phyloP scores from a whole-genome alignment of 2,888 invertebrate species.

The Macrosoma leucophasiata region DNA sequence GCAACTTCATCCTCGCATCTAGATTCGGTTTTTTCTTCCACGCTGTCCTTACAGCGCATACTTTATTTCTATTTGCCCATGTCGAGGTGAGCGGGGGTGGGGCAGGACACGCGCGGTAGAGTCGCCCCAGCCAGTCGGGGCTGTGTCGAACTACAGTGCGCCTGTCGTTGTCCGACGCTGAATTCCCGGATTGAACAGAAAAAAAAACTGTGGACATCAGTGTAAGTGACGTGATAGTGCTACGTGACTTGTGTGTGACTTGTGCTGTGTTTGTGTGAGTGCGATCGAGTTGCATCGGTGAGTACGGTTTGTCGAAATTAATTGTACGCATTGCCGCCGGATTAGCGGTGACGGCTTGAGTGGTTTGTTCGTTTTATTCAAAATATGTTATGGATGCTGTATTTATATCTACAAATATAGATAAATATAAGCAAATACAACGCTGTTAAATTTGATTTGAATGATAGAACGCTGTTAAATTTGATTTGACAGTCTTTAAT shows the following conservation, averaged over 20 bases:
- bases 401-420: too few species aligned
- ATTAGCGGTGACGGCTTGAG: too few species aligned
- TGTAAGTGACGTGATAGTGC: conserved; percentile 59
- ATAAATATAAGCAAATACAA: too few species aligned
- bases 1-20: conserved; percentile 16
- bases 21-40: conserved; percentile 52
- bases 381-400: too few species aligned
- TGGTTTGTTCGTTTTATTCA: too few species aligned
- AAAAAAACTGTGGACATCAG: conserved; percentile 48
- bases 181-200: conserved; percentile 21
- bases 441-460: too few species aligned
- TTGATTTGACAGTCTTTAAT: too few species aligned
- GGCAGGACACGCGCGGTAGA: conserved; percentile 66
- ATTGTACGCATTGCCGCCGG: conserved; percentile 13
- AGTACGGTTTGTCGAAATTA: conserved; percentile 50
- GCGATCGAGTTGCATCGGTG: conserved; percentile 11
- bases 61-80: conserved; percentile 73
- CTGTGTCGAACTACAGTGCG: conserved; percentile 50
- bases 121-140: conserved; percentile 71
- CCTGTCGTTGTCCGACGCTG: conserved; percentile 47
- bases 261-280: conserved; percentile 48
- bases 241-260: conserved; percentile 49
- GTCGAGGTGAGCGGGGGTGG: conserved; percentile 56
- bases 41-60: conserved; percentile 66
- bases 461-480: too few species aligned